Evolutionary conservation across 2,888 invertebrate genomes (phyloP).

Genomic region (Willowsia nigromaculata): DNA sequence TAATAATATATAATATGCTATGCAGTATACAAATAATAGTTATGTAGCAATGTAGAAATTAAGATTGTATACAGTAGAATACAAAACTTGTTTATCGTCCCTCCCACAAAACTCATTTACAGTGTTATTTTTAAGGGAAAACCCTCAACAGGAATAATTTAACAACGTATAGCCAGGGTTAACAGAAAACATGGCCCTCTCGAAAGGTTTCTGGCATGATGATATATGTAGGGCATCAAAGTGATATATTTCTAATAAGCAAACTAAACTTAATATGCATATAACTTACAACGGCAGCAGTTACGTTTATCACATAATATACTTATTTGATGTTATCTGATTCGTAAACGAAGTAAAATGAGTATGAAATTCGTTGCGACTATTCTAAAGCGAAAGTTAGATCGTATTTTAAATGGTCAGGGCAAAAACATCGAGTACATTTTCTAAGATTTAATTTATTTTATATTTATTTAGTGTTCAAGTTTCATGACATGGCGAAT

Average conservation of each 20-base stretch:
- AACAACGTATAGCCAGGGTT: constrained; percentile 26
- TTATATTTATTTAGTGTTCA: too few species aligned
- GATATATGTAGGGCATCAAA: not conserved
- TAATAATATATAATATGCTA: not conserved
- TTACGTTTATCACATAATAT: not conserved
- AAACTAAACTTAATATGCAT: not conserved
- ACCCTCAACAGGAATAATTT: not conserved
- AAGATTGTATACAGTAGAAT: not conserved
- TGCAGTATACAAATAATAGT: not conserved
- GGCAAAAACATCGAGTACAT: too few species aligned
- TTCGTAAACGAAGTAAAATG: too few species aligned
- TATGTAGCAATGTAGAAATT: not conserved
- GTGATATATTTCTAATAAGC: constrained; percentile 25
- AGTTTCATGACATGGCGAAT: too few species aligned
- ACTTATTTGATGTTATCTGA: not conserved
- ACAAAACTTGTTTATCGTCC: not conserved
- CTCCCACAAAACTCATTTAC: not conserved
- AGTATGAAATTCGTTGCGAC: too few species aligned
- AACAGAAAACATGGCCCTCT: not conserved
- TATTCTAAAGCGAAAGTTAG: too few species aligned
- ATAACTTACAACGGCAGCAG: not conserved
- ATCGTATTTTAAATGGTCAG: too few species aligned
- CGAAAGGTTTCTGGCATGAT: not conserved
- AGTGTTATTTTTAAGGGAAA: not conserved
- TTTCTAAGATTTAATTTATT: too few species aligned